Percentiles rank a stretch among this genome's conserved stretches.
These are phyloP conservation scores for Vidua chalybeata DNA, from an alignment of 2,113 vertebrate species.

Conservation along the genomic window DNA sequence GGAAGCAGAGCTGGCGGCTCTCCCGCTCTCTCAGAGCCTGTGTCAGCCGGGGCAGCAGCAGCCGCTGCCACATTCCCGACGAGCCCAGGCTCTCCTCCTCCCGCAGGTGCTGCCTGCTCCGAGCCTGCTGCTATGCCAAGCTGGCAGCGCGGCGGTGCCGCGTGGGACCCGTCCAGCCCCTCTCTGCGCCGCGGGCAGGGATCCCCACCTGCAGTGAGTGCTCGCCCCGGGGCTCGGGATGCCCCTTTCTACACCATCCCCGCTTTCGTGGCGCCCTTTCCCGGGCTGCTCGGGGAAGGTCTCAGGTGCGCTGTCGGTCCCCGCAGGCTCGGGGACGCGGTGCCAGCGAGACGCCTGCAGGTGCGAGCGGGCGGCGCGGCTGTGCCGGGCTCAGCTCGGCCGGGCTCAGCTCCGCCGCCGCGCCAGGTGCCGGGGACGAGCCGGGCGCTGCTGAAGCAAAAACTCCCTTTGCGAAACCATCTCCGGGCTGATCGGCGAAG, in stretches of 20 bases:
- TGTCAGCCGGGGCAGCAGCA: not conserved
- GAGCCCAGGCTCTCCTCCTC: not conserved
- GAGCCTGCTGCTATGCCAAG: conserved; percentile 7
- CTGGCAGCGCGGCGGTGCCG: not conserved
- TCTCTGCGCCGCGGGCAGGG: accelerated
- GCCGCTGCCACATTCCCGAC: accelerated
- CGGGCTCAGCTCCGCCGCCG: not conserved
- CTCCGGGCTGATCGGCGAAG: not conserved
- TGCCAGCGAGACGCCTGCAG: conserved; percentile 31
- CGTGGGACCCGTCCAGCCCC: not conserved
- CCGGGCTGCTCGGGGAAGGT: too few relatives aligned
- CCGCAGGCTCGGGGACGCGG: not conserved
- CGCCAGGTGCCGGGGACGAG: not conserved
- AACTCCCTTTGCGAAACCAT: not conserved
- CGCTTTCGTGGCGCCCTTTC: accelerated
- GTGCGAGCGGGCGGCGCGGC: not conserved
- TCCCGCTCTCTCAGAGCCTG: not conserved
- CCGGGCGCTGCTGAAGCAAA: not conserved
- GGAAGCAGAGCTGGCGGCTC: not conserved
- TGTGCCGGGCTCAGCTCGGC: not conserved
- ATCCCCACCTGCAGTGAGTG: conserved; percentile 42
- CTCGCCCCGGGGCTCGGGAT: accelerated
- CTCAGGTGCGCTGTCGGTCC: not conserved
- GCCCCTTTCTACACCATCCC: not conserved
- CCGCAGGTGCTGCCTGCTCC: conserved; percentile 47